These are phyloP conservation scores for Chaetophractus vellerosus DNA, from an alignment of 2,797 vertebrate species.

Conservation along the genomic window DNA sequence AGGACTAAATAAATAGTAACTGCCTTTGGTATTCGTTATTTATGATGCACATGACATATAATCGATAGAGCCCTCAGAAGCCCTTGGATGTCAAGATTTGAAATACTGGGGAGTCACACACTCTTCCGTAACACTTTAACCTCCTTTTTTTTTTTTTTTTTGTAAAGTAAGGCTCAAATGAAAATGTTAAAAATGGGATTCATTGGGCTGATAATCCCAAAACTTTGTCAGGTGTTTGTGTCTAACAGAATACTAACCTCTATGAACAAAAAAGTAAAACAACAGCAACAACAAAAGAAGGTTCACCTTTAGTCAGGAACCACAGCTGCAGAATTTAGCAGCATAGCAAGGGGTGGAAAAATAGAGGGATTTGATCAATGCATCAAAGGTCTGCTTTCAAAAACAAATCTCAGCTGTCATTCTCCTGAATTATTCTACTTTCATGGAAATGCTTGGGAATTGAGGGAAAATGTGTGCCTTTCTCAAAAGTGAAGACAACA, in stretches of 20 bases:
- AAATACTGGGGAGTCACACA: neutral
- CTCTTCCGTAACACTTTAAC: neutral
- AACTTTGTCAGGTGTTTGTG: neutral
- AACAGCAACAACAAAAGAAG: neutral
- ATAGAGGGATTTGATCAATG: neutral
- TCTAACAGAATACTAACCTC: too few relatives aligned
- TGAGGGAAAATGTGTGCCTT: constrained; percentile 19
- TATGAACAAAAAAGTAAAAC: too few relatives aligned
- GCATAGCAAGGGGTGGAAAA: neutral
- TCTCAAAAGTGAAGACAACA: neutral
- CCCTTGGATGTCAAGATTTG: constrained; percentile 31
- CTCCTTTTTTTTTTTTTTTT: neutral
- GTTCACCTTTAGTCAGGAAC: neutral
- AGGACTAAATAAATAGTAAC: neutral
- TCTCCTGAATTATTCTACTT: constrained; percentile 10
- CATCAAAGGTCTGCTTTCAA: constrained; percentile 11
- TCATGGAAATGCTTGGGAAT: neutral
- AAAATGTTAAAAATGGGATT: constrained; percentile 46
- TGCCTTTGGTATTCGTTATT: constrained; percentile 42
- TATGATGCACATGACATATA: neutral
- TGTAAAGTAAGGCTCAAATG: constrained; percentile 36
- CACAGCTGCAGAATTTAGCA: neutral
- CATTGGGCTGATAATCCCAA: neutral
- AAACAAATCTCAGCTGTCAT: neutral
- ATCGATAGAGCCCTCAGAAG: neutral